Percentiles rank a stretch among this genome's conserved stretches.
Evolutionary conservation across 2,888 invertebrate species (phyloP).

Genomic region (Microctonus hyperodae): DNA sequence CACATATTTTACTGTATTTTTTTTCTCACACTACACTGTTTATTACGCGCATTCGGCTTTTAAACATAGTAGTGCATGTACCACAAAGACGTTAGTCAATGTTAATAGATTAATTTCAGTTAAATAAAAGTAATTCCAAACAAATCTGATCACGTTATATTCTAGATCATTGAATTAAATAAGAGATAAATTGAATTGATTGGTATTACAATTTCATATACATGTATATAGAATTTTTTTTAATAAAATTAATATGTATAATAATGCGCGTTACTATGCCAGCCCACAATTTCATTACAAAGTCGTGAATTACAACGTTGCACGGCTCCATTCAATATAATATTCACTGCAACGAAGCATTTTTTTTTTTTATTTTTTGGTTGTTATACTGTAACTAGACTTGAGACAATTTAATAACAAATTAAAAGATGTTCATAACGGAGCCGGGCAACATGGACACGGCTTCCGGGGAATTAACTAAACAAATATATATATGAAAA

Average conservation of each 20-base stretch:
- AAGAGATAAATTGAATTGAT: constrained; percentile 4
- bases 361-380: constrained; percentile 1
- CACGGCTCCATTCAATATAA: constrained; percentile 48
- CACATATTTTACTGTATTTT: constrained; percentile 17
- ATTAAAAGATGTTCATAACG: constrained; percentile 38
- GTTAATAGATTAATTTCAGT: constrained; percentile 1
- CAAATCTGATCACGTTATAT: not conserved
- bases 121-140: not conserved
- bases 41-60: constrained; percentile 20
- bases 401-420: constrained; percentile 17
- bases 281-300: constrained; percentile 39
- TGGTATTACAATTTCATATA: constrained; percentile 14
- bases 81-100: not conserved
- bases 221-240: no score
- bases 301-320: constrained; percentile 52
- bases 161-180: not conserved
- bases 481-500: constrained; percentile 51
- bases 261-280: constrained; percentile 33
- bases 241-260: constrained; percentile 9
- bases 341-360: not conserved
- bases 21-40: no score
- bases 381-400: constrained; percentile 5
- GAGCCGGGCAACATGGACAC: constrained; percentile 57
- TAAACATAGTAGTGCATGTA: not conserved
- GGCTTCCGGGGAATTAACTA: constrained; percentile 53